Conservation (phyloP, 2,888 invertebrate species). For the Ashinkailepas kermadecensis region DNA sequence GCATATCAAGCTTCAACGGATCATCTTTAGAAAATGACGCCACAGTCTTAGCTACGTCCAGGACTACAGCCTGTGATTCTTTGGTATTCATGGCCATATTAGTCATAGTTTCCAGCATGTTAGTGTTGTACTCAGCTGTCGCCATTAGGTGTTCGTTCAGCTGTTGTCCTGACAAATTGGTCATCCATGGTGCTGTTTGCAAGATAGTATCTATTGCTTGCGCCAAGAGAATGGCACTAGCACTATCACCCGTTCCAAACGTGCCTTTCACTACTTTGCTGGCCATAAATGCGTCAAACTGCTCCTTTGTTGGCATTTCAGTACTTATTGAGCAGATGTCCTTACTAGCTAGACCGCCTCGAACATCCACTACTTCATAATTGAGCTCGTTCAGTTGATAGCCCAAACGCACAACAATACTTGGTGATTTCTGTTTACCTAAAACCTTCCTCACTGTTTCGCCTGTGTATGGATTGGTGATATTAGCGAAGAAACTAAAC, state of each 20-base stretch:
- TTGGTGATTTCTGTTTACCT: not conserved
- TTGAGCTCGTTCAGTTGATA: not conserved
- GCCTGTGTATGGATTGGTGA: not conserved
- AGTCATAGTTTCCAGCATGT: too few species aligned
- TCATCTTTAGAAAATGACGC: too few species aligned
- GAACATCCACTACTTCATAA: not conserved
- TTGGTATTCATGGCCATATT: too few species aligned
- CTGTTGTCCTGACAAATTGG: too few species aligned
- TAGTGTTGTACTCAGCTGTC: too few species aligned
- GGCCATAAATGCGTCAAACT: not conserved
- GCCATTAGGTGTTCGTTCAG: too few species aligned
- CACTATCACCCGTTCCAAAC: not conserved
- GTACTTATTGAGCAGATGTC: not conserved
- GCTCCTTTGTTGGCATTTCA: not conserved
- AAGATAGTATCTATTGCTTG: not conserved
- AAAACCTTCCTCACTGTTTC: not conserved
- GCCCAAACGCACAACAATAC: too few species aligned
- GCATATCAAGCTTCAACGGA: too few species aligned
- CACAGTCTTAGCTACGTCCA: too few species aligned
- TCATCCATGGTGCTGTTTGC: too few species aligned
- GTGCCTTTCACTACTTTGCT: not conserved
- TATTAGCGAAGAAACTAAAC: not conserved
- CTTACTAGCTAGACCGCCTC: not conserved
- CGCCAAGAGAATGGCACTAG: not conserved
- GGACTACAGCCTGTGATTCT: too few species aligned